Base-by-base conservation (phyloP, 2,888 invertebrate species). In the Nebria salina region DNA sequence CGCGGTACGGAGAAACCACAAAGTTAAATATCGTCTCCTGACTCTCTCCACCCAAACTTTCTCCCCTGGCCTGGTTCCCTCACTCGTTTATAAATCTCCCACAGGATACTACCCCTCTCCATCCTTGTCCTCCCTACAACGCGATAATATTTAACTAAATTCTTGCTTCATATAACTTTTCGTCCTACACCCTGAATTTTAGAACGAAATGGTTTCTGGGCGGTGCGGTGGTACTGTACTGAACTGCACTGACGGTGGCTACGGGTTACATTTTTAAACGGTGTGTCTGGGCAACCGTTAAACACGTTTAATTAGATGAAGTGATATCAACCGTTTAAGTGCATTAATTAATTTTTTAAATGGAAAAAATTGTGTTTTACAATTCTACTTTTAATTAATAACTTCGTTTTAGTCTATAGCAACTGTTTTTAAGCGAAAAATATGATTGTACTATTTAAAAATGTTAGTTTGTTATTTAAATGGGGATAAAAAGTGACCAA, bases 121-220 rank as follows among this genome's bases (percentile, higher is more conserved):
- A 8, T 15, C 76, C 86, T 86, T 87, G 87, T 86, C 87, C 87
- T 87, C 86, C 83, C 70, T 42, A 80, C 84, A 84, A 86, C 86
- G 86, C 87, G 88, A 88, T 88, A 88, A 88, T 88, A 88, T 88
- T 89, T 88, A 88, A 89, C 87, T 88, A 88, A 88, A 89, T 88
- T 88, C 87, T 87, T 88, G 87, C 87, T 88, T 86, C 86, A 88
- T 87, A 88, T 87, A 88, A 87, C 88, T 86, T 34, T 54, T 86
- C 76, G 79, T 73, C 64, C 81, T 41, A 72, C 75, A 43, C 13
- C 81, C 81, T 76, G 75, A 79, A 79, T 79, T 68, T 75, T 6
- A 75, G 75, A 75, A 73, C 64, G 78, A 77, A 76, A 76, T 76
- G 76, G 65, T 76, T 76, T 66, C 54, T 26, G 43, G 20, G 68